Evolutionary conservation across 2,797 vertebrate species (phyloP), one percentile per base, ranked within the genome.

Genomic region (Oreochromis grahami): DNA sequence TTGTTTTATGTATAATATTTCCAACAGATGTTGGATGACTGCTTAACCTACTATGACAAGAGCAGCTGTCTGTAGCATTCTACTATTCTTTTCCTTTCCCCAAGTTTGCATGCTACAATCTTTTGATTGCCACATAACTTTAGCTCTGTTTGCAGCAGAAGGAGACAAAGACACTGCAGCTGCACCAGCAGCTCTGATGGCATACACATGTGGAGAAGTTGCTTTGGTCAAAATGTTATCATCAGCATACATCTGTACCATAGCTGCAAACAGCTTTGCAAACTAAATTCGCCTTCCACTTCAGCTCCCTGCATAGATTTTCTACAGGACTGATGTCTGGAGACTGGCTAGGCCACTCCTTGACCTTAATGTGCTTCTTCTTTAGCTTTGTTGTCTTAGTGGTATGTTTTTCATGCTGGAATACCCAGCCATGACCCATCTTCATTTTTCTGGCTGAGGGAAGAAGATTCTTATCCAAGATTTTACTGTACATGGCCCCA

Each of bases 1-100:
- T 36, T 51, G 43, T 50, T 74, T 32, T 74, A 8, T 36, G 21
- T 76, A 12, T 3, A 82, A 78, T 80, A 80, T 84, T 78, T 76
- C 13, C 43, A 84, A 24, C 86, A 90, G 86, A 90, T 88, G 78
- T 38, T 65, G 76, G 34, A 81, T 79, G 45, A 77, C 81, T 83
- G 34, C 14, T 34, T 45, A 83, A 88, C 50, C 29, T 3, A 56
- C 4, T 76, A 13, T 15, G 45, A 34, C 34, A 7, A 48, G 15
- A 15, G 12, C 29, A 41, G 4, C 7, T 45, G 24, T 32, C 77
- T 60, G 17, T 45, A 45, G 21, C 43, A 32, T n/a, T 74, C 43
- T 29, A 72, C 24, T 50, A 50, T 74, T 29, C 29, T 32, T 50
- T 74, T 50, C 70, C 68, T 50, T 50, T 48, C 1, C 24, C 68